phyloP scores from a whole-genome alignment of 2,888 invertebrate species.

The Pseudeuparius sepicola region DNA sequence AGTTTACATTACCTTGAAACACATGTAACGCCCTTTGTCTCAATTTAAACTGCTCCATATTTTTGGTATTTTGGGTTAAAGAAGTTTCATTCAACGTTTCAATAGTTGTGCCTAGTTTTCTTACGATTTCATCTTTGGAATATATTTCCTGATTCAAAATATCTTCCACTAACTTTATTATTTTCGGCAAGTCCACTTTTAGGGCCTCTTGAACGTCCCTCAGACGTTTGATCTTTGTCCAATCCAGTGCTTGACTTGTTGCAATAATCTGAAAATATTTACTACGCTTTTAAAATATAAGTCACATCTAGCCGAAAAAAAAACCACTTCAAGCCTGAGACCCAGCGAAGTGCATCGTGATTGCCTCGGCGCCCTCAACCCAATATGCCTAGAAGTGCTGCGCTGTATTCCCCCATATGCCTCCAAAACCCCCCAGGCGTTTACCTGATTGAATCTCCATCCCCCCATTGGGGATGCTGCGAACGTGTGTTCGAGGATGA shows the following conservation, averaged over 20 bases:
- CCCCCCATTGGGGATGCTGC: too few species aligned
- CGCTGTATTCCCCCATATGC: too few species aligned
- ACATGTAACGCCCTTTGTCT: conserved; percentile 85
- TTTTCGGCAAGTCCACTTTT: conserved; percentile 52
- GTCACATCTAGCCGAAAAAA: too few species aligned
- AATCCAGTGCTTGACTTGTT: conserved; percentile 47
- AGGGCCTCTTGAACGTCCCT: conserved; percentile 65
- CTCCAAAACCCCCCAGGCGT: too few species aligned
- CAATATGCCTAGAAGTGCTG: too few species aligned
- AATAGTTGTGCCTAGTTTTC: conserved; percentile 47
- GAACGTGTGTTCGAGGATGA: too few species aligned
- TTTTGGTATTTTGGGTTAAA: conserved; percentile 53
- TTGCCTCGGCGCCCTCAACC: too few species aligned
- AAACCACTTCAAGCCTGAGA: too few species aligned
- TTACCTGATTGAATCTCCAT: too few species aligned
- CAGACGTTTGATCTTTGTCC: conserved; percentile 56
- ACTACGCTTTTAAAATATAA: too few species aligned
- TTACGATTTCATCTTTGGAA: conserved; percentile 42
- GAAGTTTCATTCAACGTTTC: conserved; percentile 55
- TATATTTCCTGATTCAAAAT: conserved; percentile 58
- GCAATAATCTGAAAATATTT: conserved; percentile 57
- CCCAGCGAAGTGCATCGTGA: too few species aligned
- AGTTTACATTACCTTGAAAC: conserved; percentile 64
- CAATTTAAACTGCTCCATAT: conserved; percentile 62
- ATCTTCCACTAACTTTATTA: conserved; percentile 56